phyloP scores from a whole-genome alignment of 2,888 invertebrate genomes.

The Yponomeuta cagnagella region DNA sequence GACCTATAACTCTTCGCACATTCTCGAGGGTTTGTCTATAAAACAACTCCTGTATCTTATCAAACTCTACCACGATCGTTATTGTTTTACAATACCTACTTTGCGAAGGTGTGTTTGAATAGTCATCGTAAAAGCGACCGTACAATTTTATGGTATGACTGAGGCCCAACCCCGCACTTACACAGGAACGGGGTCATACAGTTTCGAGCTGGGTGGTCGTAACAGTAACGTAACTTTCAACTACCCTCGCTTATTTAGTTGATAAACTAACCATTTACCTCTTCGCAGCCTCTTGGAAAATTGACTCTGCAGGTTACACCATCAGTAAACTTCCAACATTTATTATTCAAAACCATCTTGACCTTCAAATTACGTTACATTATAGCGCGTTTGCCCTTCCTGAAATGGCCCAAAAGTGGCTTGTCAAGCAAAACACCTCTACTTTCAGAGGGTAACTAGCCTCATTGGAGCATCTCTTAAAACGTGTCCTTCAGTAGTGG shows the following conservation, averaged over 20 bases:
- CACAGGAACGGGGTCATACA: conserved; percentile 36
- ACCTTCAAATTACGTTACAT: not conserved
- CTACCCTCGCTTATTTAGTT: conserved; percentile 44
- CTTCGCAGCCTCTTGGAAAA: not conserved
- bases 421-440: not conserved
- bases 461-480: not conserved
- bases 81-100: conserved; percentile 34
- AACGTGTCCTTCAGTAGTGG: not conserved
- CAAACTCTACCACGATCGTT: conserved; percentile 22
- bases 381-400: not conserved
- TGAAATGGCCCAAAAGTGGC: not conserved
- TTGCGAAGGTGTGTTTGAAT: conserved; percentile 37
- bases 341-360: not conserved
- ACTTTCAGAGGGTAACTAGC: not conserved
- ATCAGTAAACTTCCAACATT: not conserved
- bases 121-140: conserved; percentile 56
- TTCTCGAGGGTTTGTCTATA: conserved; percentile 10
- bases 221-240: conserved; percentile 37
- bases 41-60: conserved; percentile 1
- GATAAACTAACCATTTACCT: conserved; percentile 35
- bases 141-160: conserved; percentile 50
- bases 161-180: conserved; percentile 12
- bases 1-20: conserved; percentile 4
- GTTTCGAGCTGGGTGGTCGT: conserved; percentile 42
- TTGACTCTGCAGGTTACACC: not conserved